A percentile compares a stretch with the other conserved stretches of the same genome.
These are phyloP conservation scores for Sphenodon punctatus DNA, from an alignment of 2,797 vertebrate genomes.

Conservation along the genomic window DNA sequence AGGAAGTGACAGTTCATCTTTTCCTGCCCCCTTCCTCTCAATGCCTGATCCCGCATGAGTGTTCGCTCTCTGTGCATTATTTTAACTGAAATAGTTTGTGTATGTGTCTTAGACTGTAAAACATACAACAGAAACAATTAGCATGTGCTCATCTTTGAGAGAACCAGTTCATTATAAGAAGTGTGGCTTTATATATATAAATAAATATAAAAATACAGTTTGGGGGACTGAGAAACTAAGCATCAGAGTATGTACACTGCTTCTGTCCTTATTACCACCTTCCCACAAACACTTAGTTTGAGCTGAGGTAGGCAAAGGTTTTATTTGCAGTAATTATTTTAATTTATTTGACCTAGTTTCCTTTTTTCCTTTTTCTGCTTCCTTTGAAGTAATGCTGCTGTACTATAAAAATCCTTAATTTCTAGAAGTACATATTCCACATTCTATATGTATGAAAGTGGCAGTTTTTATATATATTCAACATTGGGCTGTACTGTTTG, in stretches of 20 bases:
- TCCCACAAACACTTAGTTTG: neutral
- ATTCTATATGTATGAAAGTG: neutral
- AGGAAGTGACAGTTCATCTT: neutral
- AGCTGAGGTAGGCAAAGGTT: slow-evolving; percentile 6
- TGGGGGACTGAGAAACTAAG: slow-evolving; percentile 3
- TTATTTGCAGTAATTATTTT: no score
- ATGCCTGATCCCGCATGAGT: neutral
- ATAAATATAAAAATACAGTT: neutral
- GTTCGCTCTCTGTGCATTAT: neutral
- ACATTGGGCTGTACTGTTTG: neutral
- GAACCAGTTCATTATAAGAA: neutral
- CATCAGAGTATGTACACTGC: neutral
- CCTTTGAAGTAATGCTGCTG: neutral
- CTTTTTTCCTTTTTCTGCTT: neutral
- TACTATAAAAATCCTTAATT: neutral
- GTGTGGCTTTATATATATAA: neutral
- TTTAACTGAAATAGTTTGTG: neutral
- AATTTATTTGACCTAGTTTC: neutral
- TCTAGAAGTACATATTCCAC: neutral
- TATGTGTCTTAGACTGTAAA: neutral
- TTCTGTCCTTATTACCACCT: neutral
- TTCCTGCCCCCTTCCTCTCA: neutral
- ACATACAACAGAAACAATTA: neutral
- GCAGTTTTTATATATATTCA: neutral
- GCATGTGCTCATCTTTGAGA: neutral